These are phyloP conservation scores for Atherinomorus stipes DNA, from an alignment of 2,113 vertebrate species.

Conservation along the genomic window DNA sequence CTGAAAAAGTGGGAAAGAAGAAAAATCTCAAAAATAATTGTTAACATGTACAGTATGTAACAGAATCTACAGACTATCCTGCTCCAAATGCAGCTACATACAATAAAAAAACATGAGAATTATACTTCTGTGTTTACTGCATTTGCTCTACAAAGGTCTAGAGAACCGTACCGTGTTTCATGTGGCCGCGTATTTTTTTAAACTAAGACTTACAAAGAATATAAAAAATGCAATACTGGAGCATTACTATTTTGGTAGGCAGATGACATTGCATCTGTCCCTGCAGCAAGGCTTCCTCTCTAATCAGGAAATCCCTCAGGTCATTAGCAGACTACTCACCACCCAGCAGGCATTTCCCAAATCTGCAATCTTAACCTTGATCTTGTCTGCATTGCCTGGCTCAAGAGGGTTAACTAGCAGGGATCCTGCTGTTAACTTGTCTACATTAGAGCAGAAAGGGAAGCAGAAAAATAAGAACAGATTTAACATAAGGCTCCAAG, in stretches of 20 bases:
- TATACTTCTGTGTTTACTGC: neutral
- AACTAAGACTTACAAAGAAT: rapidly evolving
- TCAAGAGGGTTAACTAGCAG: slow-evolving; percentile 97
- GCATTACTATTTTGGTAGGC: slow-evolving; percentile 27
- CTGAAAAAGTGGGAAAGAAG: slow-evolving; percentile 63
- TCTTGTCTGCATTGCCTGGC: slow-evolving; percentile 93
- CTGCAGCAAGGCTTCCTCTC: slow-evolving; percentile 18
- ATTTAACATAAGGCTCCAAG: neutral
- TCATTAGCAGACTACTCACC: slow-evolving; percentile 86
- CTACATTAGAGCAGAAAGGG: slow-evolving; percentile 73
- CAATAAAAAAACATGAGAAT: neutral
- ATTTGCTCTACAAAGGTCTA: neutral
- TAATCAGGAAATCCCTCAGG: slow-evolving; percentile 67
- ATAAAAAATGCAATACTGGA: neutral
- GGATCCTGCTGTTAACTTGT: slow-evolving; percentile 90
- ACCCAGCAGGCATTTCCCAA: slow-evolving; percentile 99
- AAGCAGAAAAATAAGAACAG: slow-evolving; percentile 9
- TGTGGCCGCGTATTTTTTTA: neutral
- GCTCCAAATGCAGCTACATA: neutral
- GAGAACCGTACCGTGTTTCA: neutral
- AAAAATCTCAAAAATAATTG: neutral
- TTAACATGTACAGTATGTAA: neutral
- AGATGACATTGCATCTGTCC: slow-evolving; percentile 34
- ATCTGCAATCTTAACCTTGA: slow-evolving; percentile 99
- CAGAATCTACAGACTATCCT: neutral